phyloP scores from a whole-genome alignment of 2,113 vertebrate species.

The Elachura formosa region DNA sequence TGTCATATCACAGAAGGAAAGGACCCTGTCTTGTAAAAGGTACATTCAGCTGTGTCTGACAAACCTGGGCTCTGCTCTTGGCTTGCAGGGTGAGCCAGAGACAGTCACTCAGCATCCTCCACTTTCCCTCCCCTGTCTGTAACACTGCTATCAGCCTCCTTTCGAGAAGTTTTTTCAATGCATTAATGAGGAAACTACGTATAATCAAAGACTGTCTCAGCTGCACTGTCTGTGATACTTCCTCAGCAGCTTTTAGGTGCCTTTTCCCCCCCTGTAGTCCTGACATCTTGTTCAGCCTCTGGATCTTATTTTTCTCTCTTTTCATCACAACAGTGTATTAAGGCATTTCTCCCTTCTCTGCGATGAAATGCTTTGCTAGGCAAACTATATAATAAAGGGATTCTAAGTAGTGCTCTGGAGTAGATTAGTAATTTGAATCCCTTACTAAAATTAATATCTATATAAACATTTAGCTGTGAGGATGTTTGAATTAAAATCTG shows the following conservation, averaged over 20 bases:
- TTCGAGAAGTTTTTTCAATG: not conserved
- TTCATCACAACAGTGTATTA: not conserved
- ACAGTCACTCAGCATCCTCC: not conserved
- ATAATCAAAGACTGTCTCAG: not conserved
- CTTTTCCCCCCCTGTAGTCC: not conserved
- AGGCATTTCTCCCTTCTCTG: not conserved
- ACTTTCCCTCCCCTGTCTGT: not conserved
- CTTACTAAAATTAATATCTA: not conserved
- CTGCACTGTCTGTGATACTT: not conserved
- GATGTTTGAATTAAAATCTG: not conserved
- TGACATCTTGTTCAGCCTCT: not conserved
- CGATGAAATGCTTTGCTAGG: not conserved
- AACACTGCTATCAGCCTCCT: not conserved
- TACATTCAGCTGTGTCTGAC: not conserved
- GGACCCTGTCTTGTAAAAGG: not conserved
- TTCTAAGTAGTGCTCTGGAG: not conserved
- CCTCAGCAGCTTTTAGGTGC: not conserved
- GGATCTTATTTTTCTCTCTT: not conserved
- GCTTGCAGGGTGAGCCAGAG: rapidly evolving
- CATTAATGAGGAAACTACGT: not conserved
- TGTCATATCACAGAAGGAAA: not conserved
- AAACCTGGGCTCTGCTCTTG: not conserved
- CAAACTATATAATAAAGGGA: not conserved
- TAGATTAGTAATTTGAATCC: not conserved
- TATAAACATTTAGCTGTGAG: not conserved